Evolutionary conservation across 2,797 vertebrate species (phyloP).

Genomic region (Lagorchestes hirsutus): DNA sequence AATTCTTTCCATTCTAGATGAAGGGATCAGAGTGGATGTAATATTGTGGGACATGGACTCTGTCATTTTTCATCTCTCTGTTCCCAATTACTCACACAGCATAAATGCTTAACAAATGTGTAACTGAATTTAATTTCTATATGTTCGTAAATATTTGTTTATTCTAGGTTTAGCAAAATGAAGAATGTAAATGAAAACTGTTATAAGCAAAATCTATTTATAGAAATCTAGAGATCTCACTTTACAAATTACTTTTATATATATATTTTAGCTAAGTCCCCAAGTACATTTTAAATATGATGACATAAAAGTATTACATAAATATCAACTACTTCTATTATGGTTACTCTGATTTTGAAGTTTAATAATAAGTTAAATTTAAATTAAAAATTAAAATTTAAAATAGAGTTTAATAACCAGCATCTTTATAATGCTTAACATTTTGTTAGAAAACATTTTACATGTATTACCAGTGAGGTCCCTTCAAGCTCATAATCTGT

Average conservation of each 20-base stretch:
- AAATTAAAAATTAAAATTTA: too few species aligned
- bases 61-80: not conserved
- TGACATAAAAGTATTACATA: constrained; percentile 13
- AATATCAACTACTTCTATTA: too few species aligned
- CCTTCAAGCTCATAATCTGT: too few species aligned
- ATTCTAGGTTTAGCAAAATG: constrained; percentile 39
- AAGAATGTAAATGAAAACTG: constrained; percentile 12
- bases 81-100: not conserved
- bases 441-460: too few species aligned
- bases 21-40: not conserved
- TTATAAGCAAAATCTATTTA: constrained; percentile 45
- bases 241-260: constrained; percentile 58
- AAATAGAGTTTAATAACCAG: too few species aligned
- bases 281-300: constrained; percentile 53
- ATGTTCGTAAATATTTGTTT: constrained; percentile 23
- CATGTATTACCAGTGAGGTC: too few species aligned
- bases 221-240: constrained; percentile 26
- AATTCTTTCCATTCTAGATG: not conserved
- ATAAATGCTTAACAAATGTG: not conserved
- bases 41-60: not conserved
- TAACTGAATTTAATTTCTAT: not conserved
- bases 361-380: too few species aligned
- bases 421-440: too few species aligned
- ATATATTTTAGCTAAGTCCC: constrained; percentile 50
- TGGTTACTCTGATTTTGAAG: too few species aligned